Base-by-base conservation (phyloP, 2,797 vertebrate genomes). In the Lateolabrax maculatus region DNA sequence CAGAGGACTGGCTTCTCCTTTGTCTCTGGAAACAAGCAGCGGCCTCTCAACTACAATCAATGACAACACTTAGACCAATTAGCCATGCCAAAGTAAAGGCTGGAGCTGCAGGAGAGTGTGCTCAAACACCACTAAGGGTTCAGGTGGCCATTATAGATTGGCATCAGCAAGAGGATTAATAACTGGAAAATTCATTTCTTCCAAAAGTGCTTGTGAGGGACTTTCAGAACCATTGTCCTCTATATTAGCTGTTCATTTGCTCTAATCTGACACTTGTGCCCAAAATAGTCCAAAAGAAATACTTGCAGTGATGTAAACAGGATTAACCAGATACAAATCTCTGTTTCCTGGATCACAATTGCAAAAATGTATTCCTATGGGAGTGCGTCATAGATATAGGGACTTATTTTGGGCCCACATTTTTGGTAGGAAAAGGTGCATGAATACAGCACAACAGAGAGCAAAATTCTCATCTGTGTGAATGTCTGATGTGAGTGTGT, bases 281-380 rank as follows among this genome's bases (percentile, higher is more conserved):
- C 53, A 74, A 85, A 87, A 91, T 81, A 83, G 61, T 74, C 77
- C 31, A 76, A 84, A 72, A 77, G 48, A 81, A 86, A 85, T 56
- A 83, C 73, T 79, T 70, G 66, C 52, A 44, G 68, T 70, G 77
- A 83, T 84, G 79, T 68, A 77, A 89, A 84, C 81, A 87, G 69
- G 85, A 91, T 91, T 92, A 93, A 61, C 61, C 53, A 73, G 85
- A 90, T 83, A 77, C 60, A 83, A 88, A 90, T 93, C 73, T 77
- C 63, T 79, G 66, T 79, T 90, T 89, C 66, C 75, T 66, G 84
- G 83, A 83, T 90, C 78, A 63, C 75, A 92, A 83, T 89, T 83
- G 86, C 63, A 71, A 63, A 18, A 88, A 79, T 84, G 29, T 81
- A 78, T 84, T 85, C 78, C 60, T n/a, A 23, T 39, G 63, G 37